phyloP scores from a whole-genome alignment of 2,113 vertebrate species.

The Scytalopus superciliaris region DNA sequence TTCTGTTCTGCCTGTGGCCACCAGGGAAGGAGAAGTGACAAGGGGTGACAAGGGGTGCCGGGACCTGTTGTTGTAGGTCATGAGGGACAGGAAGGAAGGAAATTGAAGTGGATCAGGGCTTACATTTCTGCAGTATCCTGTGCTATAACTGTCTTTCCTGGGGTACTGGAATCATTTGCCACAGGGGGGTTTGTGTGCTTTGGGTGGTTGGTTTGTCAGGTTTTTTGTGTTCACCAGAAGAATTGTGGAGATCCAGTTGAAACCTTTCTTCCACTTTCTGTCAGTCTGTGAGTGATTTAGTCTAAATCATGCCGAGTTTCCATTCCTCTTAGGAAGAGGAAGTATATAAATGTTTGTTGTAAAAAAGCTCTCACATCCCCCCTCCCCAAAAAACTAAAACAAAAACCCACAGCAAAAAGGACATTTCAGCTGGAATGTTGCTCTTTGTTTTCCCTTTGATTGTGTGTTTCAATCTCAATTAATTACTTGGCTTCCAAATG shows the following conservation, averaged over 20 bases:
- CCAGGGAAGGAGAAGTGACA: background rate
- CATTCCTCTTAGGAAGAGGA: background rate
- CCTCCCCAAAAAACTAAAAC: background rate
- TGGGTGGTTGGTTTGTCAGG: background rate
- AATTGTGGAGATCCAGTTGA: background rate
- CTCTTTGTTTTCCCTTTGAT: slow-evolving; percentile 25
- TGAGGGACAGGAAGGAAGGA: background rate
- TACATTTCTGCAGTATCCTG: background rate
- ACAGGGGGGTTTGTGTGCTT: background rate
- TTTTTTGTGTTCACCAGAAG: background rate
- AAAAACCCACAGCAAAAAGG: background rate
- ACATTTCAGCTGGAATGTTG: background rate
- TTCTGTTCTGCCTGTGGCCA: background rate
- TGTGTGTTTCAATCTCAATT: slow-evolving; percentile 2
- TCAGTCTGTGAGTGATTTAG: background rate
- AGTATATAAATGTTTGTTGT: background rate
- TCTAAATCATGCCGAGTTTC: background rate
- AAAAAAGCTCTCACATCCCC: background rate
- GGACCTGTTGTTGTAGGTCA: background rate
- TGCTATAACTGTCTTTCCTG: background rate
- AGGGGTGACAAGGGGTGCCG: background rate
- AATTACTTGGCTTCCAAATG: slow-evolving; percentile 39
- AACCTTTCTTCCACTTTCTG: background rate
- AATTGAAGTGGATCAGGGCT: background rate
- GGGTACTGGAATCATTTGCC: background rate